Conservation (phyloP, 2,797 vertebrate genomes). For the Lindbergichthys nudifrons region DNA sequence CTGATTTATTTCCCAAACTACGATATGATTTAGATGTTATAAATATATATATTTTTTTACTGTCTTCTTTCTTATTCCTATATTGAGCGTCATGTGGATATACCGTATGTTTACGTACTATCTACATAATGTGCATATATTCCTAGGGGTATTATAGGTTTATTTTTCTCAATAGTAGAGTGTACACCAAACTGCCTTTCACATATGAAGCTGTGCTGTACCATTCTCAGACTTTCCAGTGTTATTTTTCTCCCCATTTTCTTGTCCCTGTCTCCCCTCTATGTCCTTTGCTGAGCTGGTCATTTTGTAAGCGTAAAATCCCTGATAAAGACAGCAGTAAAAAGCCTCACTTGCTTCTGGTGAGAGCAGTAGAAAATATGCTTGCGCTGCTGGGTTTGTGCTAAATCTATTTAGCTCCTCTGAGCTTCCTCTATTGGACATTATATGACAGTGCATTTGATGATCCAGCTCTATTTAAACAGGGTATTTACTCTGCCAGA, state of each 20-base stretch:
- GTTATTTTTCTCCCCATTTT: constrained; percentile 34
- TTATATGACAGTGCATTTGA: constrained; percentile 48
- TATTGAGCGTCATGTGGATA: not conserved
- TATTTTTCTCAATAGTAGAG: not conserved
- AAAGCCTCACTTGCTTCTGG: constrained; percentile 66
- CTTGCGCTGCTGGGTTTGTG: constrained; percentile 52
- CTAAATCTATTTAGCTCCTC: constrained; percentile 59
- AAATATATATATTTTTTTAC: not conserved
- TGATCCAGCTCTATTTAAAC: constrained; percentile 42
- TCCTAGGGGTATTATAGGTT: no score
- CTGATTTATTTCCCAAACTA: not conserved
- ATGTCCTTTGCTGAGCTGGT: constrained; percentile 73
- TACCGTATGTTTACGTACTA: not conserved
- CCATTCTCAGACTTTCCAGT: constrained; percentile 22
- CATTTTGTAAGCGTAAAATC: constrained; percentile 67
- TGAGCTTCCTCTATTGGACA: constrained; percentile 46
- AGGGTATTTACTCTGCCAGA: constrained; percentile 1
- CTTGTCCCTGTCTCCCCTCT: constrained; percentile 52
- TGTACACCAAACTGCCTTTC: constrained; percentile 12
- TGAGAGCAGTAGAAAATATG: constrained; percentile 63
- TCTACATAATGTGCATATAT: not conserved
- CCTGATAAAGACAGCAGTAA: constrained; percentile 70
- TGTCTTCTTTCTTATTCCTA: not conserved
- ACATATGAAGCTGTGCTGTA: constrained; percentile 5
- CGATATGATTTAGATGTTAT: not conserved